Percentiles rank a stretch among this genome's conserved stretches.
These are phyloP conservation scores for Drosophila takahashii DNA, from an alignment of 1,140 invertebrate species.

Conservation along the genomic window DNA sequence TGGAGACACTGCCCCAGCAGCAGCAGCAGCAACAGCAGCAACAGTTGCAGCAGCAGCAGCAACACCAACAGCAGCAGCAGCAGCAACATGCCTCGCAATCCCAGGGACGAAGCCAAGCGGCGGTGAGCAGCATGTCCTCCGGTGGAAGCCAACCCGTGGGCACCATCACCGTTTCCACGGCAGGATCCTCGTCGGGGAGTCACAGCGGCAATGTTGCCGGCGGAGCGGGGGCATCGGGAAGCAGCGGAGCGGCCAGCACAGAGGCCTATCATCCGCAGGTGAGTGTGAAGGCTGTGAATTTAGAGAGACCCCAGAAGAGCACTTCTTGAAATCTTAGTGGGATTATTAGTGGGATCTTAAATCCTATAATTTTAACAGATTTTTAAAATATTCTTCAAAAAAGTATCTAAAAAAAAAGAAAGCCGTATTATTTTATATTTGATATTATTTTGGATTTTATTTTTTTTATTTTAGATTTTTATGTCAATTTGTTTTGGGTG, in stretches of 20 bases:
- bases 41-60: constrained; percentile 85
- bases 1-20: constrained; percentile 73
- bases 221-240: not conserved
- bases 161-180: constrained; percentile 45
- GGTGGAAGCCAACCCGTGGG: constrained; percentile 14
- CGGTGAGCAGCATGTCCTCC: constrained; percentile 13
- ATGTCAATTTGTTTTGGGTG: too few species aligned
- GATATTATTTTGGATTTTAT: too few species aligned
- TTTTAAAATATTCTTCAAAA: too few species aligned
- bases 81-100: constrained; percentile 23
- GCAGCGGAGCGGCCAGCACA: constrained; percentile 84
- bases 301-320: not conserved
- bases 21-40: constrained; percentile 83
- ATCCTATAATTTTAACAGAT: too few species aligned
- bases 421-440: too few species aligned
- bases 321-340: not conserved
- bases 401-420: too few species aligned
- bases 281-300: constrained; percentile 2
- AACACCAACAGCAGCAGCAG: constrained; percentile 21
- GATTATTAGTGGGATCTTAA: too few species aligned
- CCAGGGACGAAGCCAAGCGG: constrained; percentile 8
- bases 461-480: too few species aligned
- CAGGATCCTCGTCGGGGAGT: constrained; percentile 14
- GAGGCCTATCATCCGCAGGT: constrained; percentile 94
- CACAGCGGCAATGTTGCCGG: constrained; percentile 7